Percentiles rank a stretch among this genome's conserved stretches.
These are phyloP conservation scores for Scaptomyza reducta DNA, from an alignment of 2,888 invertebrate genomes.

Conservation along the genomic window DNA sequence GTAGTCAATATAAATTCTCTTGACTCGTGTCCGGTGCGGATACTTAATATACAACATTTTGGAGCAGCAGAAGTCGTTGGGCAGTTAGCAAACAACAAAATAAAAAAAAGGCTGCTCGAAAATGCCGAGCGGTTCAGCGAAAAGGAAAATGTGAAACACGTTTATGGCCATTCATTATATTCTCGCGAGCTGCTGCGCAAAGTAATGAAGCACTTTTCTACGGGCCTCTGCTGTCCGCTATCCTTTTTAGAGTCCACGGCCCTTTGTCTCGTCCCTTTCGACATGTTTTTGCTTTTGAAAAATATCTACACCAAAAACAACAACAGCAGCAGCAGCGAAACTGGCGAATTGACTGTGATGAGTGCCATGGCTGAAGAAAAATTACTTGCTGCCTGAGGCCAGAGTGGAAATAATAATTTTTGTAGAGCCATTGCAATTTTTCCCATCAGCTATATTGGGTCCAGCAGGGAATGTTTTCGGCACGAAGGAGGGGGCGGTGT, in stretches of 20 bases:
- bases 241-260: constrained; percentile 48
- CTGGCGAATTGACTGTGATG: constrained; percentile 55
- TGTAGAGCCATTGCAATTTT: constrained; percentile 59
- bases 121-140: constrained; percentile 16
- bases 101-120: constrained; percentile 52
- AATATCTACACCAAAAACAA: constrained; percentile 17
- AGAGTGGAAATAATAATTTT: constrained; percentile 73
- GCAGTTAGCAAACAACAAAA: constrained; percentile 19
- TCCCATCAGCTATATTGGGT: neutral
- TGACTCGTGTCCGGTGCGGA: constrained; percentile 13
- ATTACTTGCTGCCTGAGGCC: constrained; percentile 55
- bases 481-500: constrained; percentile 3
- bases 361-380: constrained; percentile 61
- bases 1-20: constrained; percentile 9
- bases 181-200: constrained; percentile 81
- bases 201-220: constrained; percentile 76
- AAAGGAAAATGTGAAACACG: constrained; percentile 77
- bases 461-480: neutral
- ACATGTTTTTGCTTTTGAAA: constrained; percentile 54
- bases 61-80: constrained; percentile 6
- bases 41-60: constrained; percentile 50
- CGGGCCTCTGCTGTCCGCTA: constrained; percentile 27
- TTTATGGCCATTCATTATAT: constrained; percentile 80
- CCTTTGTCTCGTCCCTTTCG: constrained; percentile 2
- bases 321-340: constrained; percentile 4